Conservation (phyloP, 1,140 invertebrate species). For the Laupala kohalensis region DNA sequence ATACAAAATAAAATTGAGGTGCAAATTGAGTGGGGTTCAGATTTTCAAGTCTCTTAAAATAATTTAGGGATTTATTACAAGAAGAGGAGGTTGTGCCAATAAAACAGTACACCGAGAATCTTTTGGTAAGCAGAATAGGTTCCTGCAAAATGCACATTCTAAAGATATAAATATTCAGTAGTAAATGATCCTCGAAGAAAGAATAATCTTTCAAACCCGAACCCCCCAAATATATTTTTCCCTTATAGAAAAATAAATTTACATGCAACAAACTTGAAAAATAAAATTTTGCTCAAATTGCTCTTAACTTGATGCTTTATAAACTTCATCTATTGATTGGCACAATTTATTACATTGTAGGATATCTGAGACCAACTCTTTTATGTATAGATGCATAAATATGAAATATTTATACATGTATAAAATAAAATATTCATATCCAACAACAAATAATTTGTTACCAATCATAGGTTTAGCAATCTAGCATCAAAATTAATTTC, state of each 20-base stretch:
- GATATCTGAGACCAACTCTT: neutral
- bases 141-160: slow-evolving; percentile 12
- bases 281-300: slow-evolving; percentile 8
- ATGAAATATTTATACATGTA: no score
- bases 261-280: slow-evolving; percentile 11
- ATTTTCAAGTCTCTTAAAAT: neutral
- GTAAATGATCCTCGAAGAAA: neutral
- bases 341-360: neutral
- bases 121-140: slow-evolving; percentile 12
- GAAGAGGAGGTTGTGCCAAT: neutral
- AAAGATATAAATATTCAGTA: neutral
- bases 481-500: slow-evolving; percentile 6
- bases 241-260: slow-evolving; percentile 1
- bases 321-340: slow-evolving; percentile 14
- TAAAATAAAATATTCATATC: no score
- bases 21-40: neutral
- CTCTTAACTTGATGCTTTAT: slow-evolving; percentile 14
- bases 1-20: neutral
- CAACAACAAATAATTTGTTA: neutral
- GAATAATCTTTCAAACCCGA: neutral
- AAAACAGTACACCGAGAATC: slow-evolving; percentile 6
- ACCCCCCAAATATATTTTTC: neutral
- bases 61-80: neutral
- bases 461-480: slow-evolving; percentile 15
- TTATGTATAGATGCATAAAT: no score